A percentile compares a stretch with the other conserved stretches of the same genome.
phyloP scores from a whole-genome alignment of 1,140 invertebrate genomes.

The Leptinotarsa texana region DNA sequence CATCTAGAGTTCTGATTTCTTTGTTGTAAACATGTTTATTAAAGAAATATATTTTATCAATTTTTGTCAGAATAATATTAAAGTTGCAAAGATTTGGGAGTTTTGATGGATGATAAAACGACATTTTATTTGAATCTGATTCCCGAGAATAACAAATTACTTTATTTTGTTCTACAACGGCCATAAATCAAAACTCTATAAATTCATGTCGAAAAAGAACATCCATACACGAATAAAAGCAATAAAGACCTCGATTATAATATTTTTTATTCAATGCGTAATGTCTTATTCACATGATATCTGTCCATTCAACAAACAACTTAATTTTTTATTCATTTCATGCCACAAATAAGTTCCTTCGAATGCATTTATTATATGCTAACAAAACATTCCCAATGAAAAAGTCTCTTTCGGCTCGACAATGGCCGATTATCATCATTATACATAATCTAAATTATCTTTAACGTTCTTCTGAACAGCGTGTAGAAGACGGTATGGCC shows the following conservation, averaged over 20 bases:
- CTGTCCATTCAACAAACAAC: constrained; percentile 32
- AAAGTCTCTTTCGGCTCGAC: constrained; percentile 32
- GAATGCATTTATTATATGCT: constrained; percentile 32
- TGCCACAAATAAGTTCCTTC: constrained; percentile 33
- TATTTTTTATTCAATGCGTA: constrained; percentile 23
- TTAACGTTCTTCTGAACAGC: constrained; percentile 37
- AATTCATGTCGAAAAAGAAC: constrained; percentile 11
- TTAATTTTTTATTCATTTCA: constrained; percentile 36
- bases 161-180: too few relatives aligned
- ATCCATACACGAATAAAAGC: constrained; percentile 19
- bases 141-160: too few relatives aligned
- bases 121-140: too few relatives aligned
- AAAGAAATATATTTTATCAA: too few relatives aligned
- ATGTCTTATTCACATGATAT: constrained; percentile 36
- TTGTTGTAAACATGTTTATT: too few relatives aligned
- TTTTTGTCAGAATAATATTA: too few relatives aligned
- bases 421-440: constrained; percentile 39
- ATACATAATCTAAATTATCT: constrained; percentile 44
- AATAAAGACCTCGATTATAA: constrained; percentile 21
- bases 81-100: too few relatives aligned
- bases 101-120: too few relatives aligned
- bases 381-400: constrained; percentile 39
- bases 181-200: not conserved
- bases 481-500: constrained; percentile 36
- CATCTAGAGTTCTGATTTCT: too few relatives aligned